Percentiles rank a stretch among this genome's conserved stretches.
Evolutionary conservation across 2,888 invertebrate species (phyloP).

Genomic region (Periphyllus acericola): DNA sequence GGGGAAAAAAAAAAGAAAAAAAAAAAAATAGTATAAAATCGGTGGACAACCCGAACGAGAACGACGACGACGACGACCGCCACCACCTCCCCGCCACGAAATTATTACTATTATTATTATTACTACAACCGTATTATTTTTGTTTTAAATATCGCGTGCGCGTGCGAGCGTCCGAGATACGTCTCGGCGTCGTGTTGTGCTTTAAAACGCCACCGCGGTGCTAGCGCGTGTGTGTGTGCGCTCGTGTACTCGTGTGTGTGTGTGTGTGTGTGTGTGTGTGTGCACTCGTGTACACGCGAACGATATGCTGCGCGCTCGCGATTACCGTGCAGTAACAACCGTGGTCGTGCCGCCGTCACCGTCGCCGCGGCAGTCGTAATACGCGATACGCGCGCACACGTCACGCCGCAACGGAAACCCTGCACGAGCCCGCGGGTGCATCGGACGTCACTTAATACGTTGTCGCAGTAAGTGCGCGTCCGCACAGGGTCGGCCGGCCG

Average conservation of each 20-base stretch:
- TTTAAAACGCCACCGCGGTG: not conserved
- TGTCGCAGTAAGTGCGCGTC: too few relatives aligned
- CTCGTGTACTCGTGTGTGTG: too few relatives aligned
- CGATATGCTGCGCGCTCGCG: too few relatives aligned
- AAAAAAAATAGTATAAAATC: constrained; percentile 14
- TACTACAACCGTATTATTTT: too few relatives aligned
- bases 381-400: not conserved
- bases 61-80: constrained; percentile 1
- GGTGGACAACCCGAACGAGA: constrained; percentile 31
- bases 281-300: too few relatives aligned
- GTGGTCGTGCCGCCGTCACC: not conserved
- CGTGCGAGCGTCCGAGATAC: not conserved
- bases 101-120: constrained; percentile 6
- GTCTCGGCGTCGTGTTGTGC: not conserved
- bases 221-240: not conserved
- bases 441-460: too few relatives aligned
- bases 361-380: not conserved
- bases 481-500: not conserved
- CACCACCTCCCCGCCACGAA: not conserved
- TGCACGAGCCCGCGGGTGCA: too few relatives aligned
- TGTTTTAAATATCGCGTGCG: not conserved
- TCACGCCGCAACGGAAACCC: too few relatives aligned
- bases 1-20: not conserved
- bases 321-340: too few relatives aligned
- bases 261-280: too few relatives aligned